phyloP scores from a whole-genome alignment of 2,888 invertebrate species.

The Epinotia ramella region DNA sequence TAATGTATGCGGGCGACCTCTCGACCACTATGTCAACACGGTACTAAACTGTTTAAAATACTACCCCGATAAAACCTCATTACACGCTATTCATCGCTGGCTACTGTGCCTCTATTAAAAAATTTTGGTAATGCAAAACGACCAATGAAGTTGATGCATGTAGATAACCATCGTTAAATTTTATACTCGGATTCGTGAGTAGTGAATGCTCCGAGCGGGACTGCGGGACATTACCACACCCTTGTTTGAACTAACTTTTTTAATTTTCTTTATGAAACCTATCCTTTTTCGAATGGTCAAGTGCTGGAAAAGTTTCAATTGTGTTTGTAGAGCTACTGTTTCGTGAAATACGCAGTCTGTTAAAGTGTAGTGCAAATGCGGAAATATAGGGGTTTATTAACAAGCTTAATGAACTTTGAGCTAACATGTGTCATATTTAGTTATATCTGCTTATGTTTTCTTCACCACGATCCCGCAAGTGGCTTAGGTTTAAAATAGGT shows the following conservation, averaged over 20 bases:
- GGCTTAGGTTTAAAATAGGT: too few relatives aligned
- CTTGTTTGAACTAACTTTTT: conserved; percentile 72
- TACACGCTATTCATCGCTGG: conserved; percentile 16
- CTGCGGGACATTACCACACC: conserved; percentile 56
- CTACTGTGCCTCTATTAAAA: background rate
- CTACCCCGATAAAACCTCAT: background rate
- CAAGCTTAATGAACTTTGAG: conserved; percentile 4
- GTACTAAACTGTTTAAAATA: conserved; percentile 46
- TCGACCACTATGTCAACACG: conserved; percentile 56
- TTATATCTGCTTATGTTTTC: background rate
- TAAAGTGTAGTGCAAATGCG: conserved; percentile 28
- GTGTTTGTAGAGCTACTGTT: conserved; percentile 53
- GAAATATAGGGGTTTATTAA: conserved; percentile 9
- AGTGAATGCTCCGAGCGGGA: conserved; percentile 51
- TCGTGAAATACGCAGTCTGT: conserved; percentile 26
- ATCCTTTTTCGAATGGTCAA: conserved; percentile 64
- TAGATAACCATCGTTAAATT: conserved; percentile 11
- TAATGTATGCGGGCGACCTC: conserved; percentile 61
- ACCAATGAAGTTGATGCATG: conserved; percentile 37
- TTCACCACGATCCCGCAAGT: background rate
- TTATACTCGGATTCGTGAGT: conserved; percentile 41
- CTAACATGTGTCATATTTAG: background rate
- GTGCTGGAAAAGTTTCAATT: conserved; percentile 62
- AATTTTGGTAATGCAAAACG: background rate
- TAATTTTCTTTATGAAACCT: conserved; percentile 70